A percentile compares a stretch with the other conserved stretches of the same genome.
Evolutionary conservation across 2,113 vertebrate genomes (phyloP).

Genomic region (Mustela lutreola): DNA sequence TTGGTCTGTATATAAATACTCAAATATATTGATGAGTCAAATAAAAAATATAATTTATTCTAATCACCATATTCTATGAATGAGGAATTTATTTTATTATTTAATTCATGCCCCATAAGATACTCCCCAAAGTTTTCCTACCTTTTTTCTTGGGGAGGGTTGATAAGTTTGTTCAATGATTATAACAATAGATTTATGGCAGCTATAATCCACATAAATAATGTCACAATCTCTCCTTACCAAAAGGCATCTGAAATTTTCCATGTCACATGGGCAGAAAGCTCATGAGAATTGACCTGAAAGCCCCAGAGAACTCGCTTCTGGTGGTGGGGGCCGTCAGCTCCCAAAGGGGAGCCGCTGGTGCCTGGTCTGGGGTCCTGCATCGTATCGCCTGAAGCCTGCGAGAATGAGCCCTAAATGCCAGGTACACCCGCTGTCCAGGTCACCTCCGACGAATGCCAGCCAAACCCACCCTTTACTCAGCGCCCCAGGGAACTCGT

Average conservation of each 20-base stretch:
- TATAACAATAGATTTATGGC: neutral
- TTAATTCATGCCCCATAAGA: conserved; percentile 18
- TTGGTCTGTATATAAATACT: neutral
- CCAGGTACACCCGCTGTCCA: too few species aligned
- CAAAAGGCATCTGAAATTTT: neutral
- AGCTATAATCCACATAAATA: neutral
- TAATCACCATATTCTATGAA: neutral
- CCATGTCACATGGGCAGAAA: neutral
- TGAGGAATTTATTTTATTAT: neutral
- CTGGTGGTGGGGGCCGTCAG: too few species aligned
- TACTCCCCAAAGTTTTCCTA: neutral
- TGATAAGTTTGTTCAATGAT: neutral
- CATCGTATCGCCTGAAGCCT: too few species aligned
- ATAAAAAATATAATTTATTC: neutral
- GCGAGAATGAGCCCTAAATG: too few species aligned
- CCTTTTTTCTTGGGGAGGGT: neutral
- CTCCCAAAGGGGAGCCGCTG: too few species aligned
- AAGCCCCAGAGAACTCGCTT: too few species aligned
- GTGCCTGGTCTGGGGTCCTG: too few species aligned
- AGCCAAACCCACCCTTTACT: too few species aligned
- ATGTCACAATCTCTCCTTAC: neutral
- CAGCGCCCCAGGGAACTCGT: too few species aligned
- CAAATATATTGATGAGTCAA: neutral
- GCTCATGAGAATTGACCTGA: too few species aligned
- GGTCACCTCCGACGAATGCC: too few species aligned